These are phyloP conservation scores for Dryocosmus kuriphilus DNA, from an alignment of 2,888 invertebrate genomes.

Conservation along the genomic window DNA sequence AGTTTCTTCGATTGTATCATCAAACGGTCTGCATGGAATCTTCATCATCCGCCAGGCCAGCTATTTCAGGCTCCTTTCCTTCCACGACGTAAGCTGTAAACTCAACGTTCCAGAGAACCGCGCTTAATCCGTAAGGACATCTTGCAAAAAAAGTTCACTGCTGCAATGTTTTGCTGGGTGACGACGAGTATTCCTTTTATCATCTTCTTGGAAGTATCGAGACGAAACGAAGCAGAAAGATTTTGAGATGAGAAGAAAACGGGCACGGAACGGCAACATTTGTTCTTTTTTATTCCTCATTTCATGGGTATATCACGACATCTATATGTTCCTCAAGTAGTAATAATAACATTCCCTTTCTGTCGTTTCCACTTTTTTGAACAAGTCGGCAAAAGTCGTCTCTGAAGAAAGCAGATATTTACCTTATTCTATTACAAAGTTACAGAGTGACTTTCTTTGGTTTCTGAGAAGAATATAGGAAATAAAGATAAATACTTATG, in stretches of 20 bases:
- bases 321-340: slow-evolving; percentile 33
- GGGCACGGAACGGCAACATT: slow-evolving; percentile 32
- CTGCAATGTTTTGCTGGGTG: slow-evolving; percentile 48
- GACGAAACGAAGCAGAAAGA: slow-evolving; percentile 39
- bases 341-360: slow-evolving; percentile 28
- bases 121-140: slow-evolving; percentile 65
- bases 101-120: slow-evolving; percentile 56
- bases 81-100: slow-evolving; percentile 44
- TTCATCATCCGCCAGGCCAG: slow-evolving; percentile 56
- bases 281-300: slow-evolving; percentile 9
- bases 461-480: neutral
- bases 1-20: slow-evolving; percentile 72
- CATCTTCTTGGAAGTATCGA: slow-evolving; percentile 47
- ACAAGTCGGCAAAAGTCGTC: neutral
- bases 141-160: slow-evolving; percentile 64
- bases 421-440: neutral
- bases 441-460: neutral
- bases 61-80: slow-evolving; percentile 58
- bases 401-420: slow-evolving; percentile 12
- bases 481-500: neutral
- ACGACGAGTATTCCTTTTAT: slow-evolving; percentile 48
- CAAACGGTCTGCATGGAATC: slow-evolving; percentile 67
- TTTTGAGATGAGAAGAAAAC: slow-evolving; percentile 44
- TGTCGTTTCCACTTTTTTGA: slow-evolving; percentile 28
- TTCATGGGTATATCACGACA: slow-evolving; percentile 28